Conservation (phyloP, 2,113 vertebrate species). For the Nothoprocta perdicaria region DNA sequence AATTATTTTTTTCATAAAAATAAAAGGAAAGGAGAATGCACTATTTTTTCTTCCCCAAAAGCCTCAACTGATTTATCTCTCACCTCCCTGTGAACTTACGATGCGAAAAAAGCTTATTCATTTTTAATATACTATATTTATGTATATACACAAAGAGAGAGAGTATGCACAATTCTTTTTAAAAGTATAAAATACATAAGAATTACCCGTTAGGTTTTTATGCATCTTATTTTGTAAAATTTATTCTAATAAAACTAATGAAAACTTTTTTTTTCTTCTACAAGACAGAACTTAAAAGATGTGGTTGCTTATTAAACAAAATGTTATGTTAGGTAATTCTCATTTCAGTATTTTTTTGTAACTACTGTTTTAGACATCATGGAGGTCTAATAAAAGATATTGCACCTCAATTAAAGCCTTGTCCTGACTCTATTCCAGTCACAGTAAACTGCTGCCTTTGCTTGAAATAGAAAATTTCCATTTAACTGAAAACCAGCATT, state of each 20-base stretch:
- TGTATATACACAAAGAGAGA: background rate
- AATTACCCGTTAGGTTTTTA: background rate
- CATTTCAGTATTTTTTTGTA: too few species aligned
- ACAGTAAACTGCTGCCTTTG: background rate
- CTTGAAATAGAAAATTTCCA: background rate
- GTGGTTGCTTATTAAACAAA: background rate
- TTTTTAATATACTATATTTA: background rate
- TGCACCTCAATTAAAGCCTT: background rate
- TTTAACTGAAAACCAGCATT: background rate
- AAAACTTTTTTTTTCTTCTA: background rate
- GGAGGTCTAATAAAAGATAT: background rate
- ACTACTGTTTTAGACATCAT: background rate
- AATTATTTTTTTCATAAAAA: background rate
- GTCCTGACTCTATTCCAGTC: background rate
- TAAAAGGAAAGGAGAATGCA: background rate
- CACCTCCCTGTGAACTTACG: background rate
- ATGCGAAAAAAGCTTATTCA: background rate
- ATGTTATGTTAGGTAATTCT: background rate
- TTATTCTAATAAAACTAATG: too few species aligned
- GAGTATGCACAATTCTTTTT: background rate
- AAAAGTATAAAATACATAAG: background rate
- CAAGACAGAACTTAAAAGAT: background rate
- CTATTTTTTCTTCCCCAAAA: background rate
- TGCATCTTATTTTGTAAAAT: background rate
- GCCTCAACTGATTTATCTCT: background rate